phyloP scores from a whole-genome alignment of 1,140 invertebrate species.

The Calephelis nemesis region DNA sequence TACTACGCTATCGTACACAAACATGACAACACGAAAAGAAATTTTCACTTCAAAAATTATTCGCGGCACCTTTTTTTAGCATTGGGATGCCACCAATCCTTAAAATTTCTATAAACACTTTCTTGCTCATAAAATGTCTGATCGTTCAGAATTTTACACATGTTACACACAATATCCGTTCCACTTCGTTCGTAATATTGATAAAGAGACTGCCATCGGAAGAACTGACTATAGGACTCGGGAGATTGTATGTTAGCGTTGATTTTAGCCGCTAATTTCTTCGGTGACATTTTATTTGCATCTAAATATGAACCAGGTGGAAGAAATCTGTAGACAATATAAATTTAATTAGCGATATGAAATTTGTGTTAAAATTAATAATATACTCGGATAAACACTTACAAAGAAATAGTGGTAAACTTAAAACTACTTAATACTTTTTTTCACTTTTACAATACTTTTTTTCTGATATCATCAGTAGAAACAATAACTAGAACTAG shows the following conservation, averaged over 20 bases:
- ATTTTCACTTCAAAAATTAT: slow-evolving; percentile 25
- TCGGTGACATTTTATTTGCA: slow-evolving; percentile 28
- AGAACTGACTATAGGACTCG: slow-evolving; percentile 40
- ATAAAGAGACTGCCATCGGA: slow-evolving; percentile 51
- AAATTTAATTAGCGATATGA: background rate
- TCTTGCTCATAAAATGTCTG: slow-evolving; percentile 28
- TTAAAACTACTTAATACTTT: too few species aligned
- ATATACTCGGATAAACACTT: too few species aligned
- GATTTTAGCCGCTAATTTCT: slow-evolving; percentile 39
- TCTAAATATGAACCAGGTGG: slow-evolving; percentile 30
- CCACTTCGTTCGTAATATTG: slow-evolving; percentile 36
- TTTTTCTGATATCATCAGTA: too few species aligned
- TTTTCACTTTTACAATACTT: too few species aligned
- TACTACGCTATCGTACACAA: slow-evolving; percentile 37
- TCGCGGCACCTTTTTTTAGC: slow-evolving; percentile 37
- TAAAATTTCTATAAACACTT: slow-evolving; percentile 41
- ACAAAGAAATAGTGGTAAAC: too few species aligned
- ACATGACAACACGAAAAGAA: slow-evolving; percentile 16
- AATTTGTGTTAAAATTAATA: too few species aligned
- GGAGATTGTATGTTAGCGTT: slow-evolving; percentile 37
- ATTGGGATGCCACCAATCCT: slow-evolving; percentile 49
- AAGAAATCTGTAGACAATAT: slow-evolving; percentile 40
- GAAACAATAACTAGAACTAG: too few species aligned
- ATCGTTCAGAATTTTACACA: slow-evolving; percentile 48
- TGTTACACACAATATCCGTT: slow-evolving; percentile 41